Conservation (phyloP, 2,113 vertebrate species). For the Thomomys bottae region DNA sequence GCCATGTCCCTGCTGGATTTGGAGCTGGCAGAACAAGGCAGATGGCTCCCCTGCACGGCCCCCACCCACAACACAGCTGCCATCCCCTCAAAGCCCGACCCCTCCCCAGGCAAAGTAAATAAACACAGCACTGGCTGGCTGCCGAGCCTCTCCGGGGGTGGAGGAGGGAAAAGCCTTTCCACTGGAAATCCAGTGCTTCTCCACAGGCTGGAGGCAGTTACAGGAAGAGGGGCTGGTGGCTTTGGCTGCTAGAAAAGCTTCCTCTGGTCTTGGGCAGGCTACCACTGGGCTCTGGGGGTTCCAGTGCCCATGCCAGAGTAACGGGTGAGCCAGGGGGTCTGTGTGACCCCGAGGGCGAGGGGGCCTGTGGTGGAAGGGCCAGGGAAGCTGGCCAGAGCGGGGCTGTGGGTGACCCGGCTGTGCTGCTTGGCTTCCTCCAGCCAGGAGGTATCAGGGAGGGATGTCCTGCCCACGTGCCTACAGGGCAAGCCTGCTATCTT, state of each 20-base stretch:
- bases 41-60: constrained; percentile 13
- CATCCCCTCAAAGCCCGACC: neutral
- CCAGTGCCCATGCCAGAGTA: no score
- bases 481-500: neutral
- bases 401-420: neutral
- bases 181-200: rapidly evolving
- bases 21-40: neutral
- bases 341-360: no score
- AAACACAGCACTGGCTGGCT: constrained; percentile 50
- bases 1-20: neutral
- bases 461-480: rapidly evolving
- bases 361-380: neutral
- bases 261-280: no score
- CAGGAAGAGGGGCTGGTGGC: neutral
- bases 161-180: neutral
- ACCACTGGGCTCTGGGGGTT: neutral
- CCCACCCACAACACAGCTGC: constrained; percentile 54
- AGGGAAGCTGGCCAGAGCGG: neutral
- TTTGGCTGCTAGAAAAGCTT: rapidly evolving
- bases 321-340: neutral
- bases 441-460: neutral
- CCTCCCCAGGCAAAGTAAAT: constrained; percentile 50
- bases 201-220: neutral
- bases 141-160: neutral
- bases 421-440: neutral